These are phyloP conservation scores for Chrysolina americana DNA, from an alignment of 2,888 invertebrate species.

Conservation along the genomic window DNA sequence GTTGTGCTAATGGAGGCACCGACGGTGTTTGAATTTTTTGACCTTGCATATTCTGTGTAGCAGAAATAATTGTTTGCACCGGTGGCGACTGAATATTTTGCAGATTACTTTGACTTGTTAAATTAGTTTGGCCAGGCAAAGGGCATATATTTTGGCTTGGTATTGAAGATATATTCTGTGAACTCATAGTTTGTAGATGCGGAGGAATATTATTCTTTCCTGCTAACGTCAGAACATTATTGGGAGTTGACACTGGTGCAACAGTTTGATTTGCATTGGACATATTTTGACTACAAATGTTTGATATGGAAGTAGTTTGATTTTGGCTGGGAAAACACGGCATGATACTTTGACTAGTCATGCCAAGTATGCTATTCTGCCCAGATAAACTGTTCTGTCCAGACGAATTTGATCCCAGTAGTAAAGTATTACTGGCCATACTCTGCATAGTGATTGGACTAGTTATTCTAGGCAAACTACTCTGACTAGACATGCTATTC, in stretches of 20 bases:
- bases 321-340: conserved; percentile 25
- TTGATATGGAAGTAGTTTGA: conserved; percentile 15
- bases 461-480: conserved; percentile 34
- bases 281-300: conserved; percentile 28
- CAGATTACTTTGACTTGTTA: conserved; percentile 30
- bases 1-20: conserved; percentile 35
- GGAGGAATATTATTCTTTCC: conserved; percentile 32
- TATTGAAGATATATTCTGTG: conserved; percentile 37
- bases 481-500: conserved; percentile 26
- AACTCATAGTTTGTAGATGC: conserved; percentile 17
- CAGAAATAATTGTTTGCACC: conserved; percentile 29
- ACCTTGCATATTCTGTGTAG: conserved; percentile 41
- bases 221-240: conserved; percentile 28
- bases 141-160: conserved; percentile 33
- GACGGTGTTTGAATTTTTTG: conserved; percentile 41
- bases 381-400: conserved; percentile 28
- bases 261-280: conserved; percentile 31
- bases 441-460: conserved; percentile 36
- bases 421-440: not conserved
- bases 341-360: conserved; percentile 21
- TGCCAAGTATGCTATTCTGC: conserved; percentile 34
- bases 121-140: conserved; percentile 37
- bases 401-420: conserved; percentile 7
- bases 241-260: conserved; percentile 22
- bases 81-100: conserved; percentile 38